phyloP scores from a whole-genome alignment of 2,797 vertebrate species.

The Sebastes aleutianus region DNA sequence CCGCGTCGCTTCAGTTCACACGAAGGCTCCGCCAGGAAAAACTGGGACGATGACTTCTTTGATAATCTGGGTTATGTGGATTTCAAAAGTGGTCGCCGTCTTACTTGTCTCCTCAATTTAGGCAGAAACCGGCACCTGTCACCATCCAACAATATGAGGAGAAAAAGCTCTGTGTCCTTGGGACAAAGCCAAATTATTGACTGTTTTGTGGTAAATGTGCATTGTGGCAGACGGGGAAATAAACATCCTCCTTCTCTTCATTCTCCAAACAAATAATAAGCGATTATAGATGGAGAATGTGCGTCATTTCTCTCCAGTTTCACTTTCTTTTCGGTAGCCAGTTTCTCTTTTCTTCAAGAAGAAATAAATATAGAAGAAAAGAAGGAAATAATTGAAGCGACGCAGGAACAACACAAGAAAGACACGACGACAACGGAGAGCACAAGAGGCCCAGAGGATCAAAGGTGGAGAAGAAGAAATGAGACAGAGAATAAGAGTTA shows the following conservation, averaged over 20 bases:
- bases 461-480: neutral
- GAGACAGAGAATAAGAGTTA: neutral
- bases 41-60: slow-evolving; percentile 16
- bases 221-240: neutral
- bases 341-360: neutral
- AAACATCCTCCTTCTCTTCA: neutral
- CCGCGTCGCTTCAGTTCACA: neutral
- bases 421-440: neutral
- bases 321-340: neutral
- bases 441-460: neutral
- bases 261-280: neutral
- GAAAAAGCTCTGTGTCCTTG: slow-evolving; percentile 15
- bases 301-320: neutral
- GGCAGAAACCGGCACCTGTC: slow-evolving; percentile 18
- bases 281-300: neutral
- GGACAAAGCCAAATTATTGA: slow-evolving; percentile 28
- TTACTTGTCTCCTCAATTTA: slow-evolving; percentile 29
- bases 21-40: neutral
- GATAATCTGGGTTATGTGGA: slow-evolving; percentile 31
- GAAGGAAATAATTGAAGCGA: neutral
- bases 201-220: slow-evolving; percentile 1
- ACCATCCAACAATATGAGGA: slow-evolving; percentile 9
- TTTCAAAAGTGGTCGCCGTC: slow-evolving; percentile 14
- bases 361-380: neutral
- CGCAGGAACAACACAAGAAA: neutral